Evolutionary conservation across 37 sponge, comb jelly and placozoan genomes (phyloP), one percentile per base, ranked within the genome.

Genomic region (Eunapius fragilis): DNA sequence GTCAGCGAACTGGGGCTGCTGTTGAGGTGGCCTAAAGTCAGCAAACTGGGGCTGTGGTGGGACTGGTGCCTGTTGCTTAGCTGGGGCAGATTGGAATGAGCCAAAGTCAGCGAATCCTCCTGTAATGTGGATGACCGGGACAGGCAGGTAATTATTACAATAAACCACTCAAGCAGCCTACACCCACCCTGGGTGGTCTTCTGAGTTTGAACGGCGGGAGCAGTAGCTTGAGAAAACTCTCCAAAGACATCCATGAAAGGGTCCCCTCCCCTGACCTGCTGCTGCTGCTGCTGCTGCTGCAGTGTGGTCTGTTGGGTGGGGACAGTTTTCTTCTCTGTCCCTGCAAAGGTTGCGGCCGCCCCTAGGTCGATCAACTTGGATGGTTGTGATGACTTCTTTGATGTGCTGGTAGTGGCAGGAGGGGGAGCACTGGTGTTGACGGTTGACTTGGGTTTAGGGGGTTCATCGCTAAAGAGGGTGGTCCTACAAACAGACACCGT

Each of bases 291-390:
- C 31, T 77, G 68, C 49, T 81, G 83, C 24, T 27, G 73, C 17
- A 25, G 72, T 3, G 30, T 32, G 26, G 78, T 78, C 81, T 72
- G 87, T 69, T 47, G 88, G 34, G 6, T 67, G 34, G 72, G 85
- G 75, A 7, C 79, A 10, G 10, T 92, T 80, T 22, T 69, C 69
- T 49, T 74, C 45, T 12, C 81, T 34, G 32, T 77, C 17, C 13
- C 22, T 49, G 89, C 93, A 75, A 84, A 93, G 0, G 81, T 37
- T 26, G 95, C 81, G n/a, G 95, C 95, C 3, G 95, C 95, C 28
- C 92, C 95, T 4, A 92, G 85, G 34, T 91, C 90, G 17, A 92
- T 92, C 72, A 91, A 70, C 72, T 88, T 94, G 35, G 94, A 86
- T 2, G 94, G 94, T 35, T 94, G 91, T 2, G 88, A 38, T 2